phyloP scores from a whole-genome alignment of 2,797 vertebrate genomes.

The Varecia variegata region DNA sequence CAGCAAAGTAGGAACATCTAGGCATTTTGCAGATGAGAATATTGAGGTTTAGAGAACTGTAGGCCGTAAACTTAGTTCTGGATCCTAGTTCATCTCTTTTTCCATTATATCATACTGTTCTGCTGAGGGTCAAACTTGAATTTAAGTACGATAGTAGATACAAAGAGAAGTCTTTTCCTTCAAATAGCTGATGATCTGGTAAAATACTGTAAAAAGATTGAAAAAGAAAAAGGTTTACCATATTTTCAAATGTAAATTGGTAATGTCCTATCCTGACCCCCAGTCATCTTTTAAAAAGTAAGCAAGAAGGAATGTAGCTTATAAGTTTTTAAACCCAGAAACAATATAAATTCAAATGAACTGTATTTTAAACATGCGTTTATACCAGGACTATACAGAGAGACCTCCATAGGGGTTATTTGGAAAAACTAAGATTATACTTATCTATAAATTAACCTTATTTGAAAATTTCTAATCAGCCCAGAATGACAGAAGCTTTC shows the following conservation, averaged over 20 bases:
- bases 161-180: neutral
- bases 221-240: neutral
- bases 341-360: slow-evolving; percentile 47
- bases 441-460: neutral
- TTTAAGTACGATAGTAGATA: neutral
- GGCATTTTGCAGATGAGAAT: neutral
- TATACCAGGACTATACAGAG: neutral
- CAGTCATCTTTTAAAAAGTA: slow-evolving; percentile 37
- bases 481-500: slow-evolving; percentile 2
- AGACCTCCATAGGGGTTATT: neutral
- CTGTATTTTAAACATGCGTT: slow-evolving; percentile 31
- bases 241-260: slow-evolving; percentile 37
- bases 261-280: neutral
- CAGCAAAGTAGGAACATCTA: neutral
- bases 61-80: neutral
- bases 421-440: neutral
- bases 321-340: slow-evolving; percentile 20
- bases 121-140: neutral
- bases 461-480: neutral
- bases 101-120: neutral
- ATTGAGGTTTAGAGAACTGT: neutral
- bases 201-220: neutral
- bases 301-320: neutral
- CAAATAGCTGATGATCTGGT: neutral
- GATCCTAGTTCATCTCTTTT: neutral